Conservation (phyloP, 2,113 vertebrate genomes). For the Perca flavescens region DNA sequence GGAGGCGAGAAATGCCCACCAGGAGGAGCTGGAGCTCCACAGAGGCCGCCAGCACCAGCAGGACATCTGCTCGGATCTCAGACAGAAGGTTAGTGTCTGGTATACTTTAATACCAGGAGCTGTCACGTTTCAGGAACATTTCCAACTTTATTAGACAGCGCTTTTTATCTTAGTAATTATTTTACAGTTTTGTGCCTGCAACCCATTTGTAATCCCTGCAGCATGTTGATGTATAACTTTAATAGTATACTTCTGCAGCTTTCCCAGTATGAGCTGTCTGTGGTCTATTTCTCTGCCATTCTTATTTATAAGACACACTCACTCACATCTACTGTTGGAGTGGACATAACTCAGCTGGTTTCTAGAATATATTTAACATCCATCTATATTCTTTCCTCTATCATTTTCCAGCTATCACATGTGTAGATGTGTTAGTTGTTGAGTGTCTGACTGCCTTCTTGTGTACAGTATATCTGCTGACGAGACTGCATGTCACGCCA, state of each 20-base stretch:
- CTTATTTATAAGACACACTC: conserved; percentile 22
- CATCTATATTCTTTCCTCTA: not conserved
- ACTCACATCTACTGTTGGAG: not conserved
- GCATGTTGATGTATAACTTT: conserved; percentile 12
- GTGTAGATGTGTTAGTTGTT: conserved; percentile 15
- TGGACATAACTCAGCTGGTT: not conserved
- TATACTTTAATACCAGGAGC: not conserved
- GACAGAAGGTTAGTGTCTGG: conserved; percentile 87
- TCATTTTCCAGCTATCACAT: not conserved
- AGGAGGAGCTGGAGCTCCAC: conserved; percentile 82
- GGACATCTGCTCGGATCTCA: conserved; percentile 89
- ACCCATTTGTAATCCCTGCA: not conserved
- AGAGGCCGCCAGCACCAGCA: conserved; percentile 86
- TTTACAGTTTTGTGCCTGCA: conserved; percentile 1
- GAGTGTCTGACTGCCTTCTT: conserved; percentile 41
- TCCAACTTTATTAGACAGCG: not conserved
- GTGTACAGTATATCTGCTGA: conserved; percentile 68
- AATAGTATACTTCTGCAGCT: conserved; percentile 5
- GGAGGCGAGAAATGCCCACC: conserved; percentile 86
- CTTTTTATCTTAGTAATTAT: conserved; percentile 21
- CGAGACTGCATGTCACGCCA: conserved; percentile 51
- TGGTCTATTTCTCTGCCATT: not conserved
- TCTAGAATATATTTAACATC: not conserved
- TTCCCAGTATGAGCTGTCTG: conserved; percentile 6
- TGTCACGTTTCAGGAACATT: conserved; percentile 1